Percentiles rank a stretch among this genome's conserved stretches.
phyloP scores from a whole-genome alignment of 2,113 vertebrate genomes.

The Cephalophus harveyi region DNA sequence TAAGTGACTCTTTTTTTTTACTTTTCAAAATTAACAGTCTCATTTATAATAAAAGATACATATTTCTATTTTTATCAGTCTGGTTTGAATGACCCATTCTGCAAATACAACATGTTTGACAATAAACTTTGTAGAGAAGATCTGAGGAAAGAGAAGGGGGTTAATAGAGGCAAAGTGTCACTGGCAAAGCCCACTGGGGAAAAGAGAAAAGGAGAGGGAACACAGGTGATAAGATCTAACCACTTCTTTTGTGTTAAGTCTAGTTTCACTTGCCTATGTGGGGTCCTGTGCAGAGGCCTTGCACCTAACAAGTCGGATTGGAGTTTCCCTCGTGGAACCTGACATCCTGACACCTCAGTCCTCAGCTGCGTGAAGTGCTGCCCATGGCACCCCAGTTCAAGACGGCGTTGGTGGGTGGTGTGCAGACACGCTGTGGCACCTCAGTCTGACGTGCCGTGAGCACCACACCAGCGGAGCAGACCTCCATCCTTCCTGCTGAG shows the following conservation, averaged over 20 bases:
- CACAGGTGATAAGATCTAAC: neutral
- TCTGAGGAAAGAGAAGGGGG: neutral
- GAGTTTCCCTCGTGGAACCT: neutral
- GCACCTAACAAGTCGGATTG: no score
- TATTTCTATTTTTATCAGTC: neutral
- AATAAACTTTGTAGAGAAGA: neutral
- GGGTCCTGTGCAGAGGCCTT: neutral
- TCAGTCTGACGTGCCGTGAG: neutral
- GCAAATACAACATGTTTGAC: neutral
- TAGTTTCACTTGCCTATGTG: neutral
- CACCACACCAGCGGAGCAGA: no score
- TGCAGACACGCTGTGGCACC: neutral
- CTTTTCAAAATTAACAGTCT: neutral
- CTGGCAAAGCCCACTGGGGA: neutral
- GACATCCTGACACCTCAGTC: neutral
- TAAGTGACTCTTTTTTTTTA: neutral
- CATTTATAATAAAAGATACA: neutral
- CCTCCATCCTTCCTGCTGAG: neutral
- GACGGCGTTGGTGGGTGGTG: fast-evolving
- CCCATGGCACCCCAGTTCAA: neutral
- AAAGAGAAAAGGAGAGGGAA: neutral
- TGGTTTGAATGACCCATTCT: neutral
- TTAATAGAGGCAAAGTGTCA: neutral
- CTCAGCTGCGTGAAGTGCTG: neutral
- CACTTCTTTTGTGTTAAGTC: neutral